Evolutionary conservation across 2,888 invertebrate species (phyloP), one percentile per base, ranked within the genome.

Genomic region (Holacanthella duospinosa): DNA sequence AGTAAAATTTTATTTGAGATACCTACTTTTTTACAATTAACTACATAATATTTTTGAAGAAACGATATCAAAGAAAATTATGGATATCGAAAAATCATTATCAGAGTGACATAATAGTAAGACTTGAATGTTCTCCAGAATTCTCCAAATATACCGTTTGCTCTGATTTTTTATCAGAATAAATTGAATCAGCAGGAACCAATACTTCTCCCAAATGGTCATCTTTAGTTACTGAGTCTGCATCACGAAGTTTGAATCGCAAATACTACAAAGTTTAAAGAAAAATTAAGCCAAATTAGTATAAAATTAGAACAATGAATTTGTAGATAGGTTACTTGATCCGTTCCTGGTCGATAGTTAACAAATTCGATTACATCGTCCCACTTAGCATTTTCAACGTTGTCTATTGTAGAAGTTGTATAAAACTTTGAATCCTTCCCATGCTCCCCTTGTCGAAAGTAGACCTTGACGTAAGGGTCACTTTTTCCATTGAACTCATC

Each of bases 401-500:
- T 48, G 21, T 48, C 48, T 4, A 48, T 48, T 4, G 36, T 43
- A 2, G 25, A 21, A 2, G 59, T 59, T 19, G 29, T 24, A 12
- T 43, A 43, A 21, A 59, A 59, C 25, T 59, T 59, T 4, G 21
- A 26, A 25, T 59, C 59, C 29, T 59, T 25, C 21, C 59, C 59
- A 4, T 59, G 9, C 4, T 28, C 25, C 26, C 59, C 59, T 19
- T 36, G 6, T 43, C 59, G 29, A n/a, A 24, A 59, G 44, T 59
- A 59, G 25, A 48, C 25, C 12, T 59, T 59, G 6, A 44, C 59
- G 21, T 36, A 59, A 19, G 59, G n/a, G 25, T 59, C 59, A 44
- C n/a, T n/a, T 48, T 59, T 59, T 12, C 59, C 59, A 26, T 25
- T 36, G 36, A 58, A 36, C 19, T 43, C 58, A 43, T 58, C 58